Evolutionary conservation across 2,888 invertebrate species (phyloP).

Genomic region (Drosophila falleni): DNA sequence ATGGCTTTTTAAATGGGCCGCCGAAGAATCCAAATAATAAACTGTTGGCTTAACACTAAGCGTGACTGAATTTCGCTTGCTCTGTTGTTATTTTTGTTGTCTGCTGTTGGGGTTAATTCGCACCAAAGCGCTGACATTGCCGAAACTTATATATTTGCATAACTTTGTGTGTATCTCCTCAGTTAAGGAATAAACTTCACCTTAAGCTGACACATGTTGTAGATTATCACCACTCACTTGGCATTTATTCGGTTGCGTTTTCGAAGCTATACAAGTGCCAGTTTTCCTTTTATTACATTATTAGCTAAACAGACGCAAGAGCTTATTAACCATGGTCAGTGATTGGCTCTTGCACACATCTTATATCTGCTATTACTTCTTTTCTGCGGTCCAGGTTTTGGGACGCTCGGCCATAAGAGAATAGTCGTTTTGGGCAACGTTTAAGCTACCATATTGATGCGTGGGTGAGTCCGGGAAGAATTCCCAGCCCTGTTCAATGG

Average conservation of each 20-base stretch:
- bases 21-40: conserved; percentile 49
- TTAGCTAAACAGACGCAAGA: conserved; percentile 52
- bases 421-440: conserved; percentile 86
- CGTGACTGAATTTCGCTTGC: conserved; percentile 58
- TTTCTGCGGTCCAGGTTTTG: conserved; percentile 86
- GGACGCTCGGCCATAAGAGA: conserved; percentile 87
- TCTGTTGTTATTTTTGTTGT: conserved; percentile 20
- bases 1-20: conserved; percentile 71
- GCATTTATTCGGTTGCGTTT: conserved; percentile 59
- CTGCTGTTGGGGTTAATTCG: conserved; percentile 35
- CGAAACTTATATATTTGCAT: conserved; percentile 25
- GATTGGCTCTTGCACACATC: conserved; percentile 13
- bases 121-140: conserved; percentile 43
- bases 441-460: conserved; percentile 79
- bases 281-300: conserved; percentile 45
- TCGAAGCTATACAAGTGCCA: conserved; percentile 27
- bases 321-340: conserved; percentile 16
- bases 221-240: conserved; percentile 61
- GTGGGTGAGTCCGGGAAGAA: conserved; percentile 86
- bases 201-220: conserved; percentile 20
- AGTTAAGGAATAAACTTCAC: neutral
- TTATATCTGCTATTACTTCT: conserved; percentile 79
- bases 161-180: neutral
- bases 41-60: conserved; percentile 38
- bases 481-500: conserved; percentile 86